A percentile compares a stretch with the other conserved stretches of the same genome.
Evolutionary conservation across 2,113 vertebrate species (phyloP).

Genomic region (Tangachromis dhanisi): DNA sequence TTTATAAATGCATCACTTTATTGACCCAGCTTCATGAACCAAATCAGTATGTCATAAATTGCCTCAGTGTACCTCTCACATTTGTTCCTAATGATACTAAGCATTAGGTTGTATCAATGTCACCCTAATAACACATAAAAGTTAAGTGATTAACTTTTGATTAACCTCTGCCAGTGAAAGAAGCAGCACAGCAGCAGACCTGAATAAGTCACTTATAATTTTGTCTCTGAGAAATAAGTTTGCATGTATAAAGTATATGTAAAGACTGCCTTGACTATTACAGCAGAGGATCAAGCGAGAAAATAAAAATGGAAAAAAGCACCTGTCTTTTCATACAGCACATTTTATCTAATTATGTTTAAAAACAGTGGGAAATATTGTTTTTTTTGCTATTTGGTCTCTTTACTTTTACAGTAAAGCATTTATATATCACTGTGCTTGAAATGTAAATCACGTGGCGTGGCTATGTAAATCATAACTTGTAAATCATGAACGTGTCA

Average conservation of each 20-base stretch:
- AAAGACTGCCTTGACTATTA: accelerated
- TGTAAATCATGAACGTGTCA: neutral
- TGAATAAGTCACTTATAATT: neutral
- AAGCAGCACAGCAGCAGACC: neutral
- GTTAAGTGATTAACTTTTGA: neutral
- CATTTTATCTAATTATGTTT: neutral
- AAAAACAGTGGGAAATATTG: neutral
- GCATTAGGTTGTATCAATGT: accelerated
- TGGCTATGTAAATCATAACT: neutral
- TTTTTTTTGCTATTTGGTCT: neutral
- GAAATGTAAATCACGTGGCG: accelerated
- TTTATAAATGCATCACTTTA: neutral
- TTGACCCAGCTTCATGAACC: neutral
- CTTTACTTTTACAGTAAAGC: neutral
- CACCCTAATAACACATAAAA: neutral
- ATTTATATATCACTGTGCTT: neutral
- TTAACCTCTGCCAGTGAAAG: accelerated
- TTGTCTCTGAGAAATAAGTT: neutral
- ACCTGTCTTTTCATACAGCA: neutral
- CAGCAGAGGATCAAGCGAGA: neutral
- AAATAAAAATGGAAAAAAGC: neutral
- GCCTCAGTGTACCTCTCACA: neutral
- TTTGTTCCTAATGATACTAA: neutral
- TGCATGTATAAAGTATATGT: neutral
- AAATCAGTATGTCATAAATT: neutral